Evolutionary conservation across 2,888 invertebrate genomes (phyloP).

Genomic region (Acrobasis repandana): DNA sequence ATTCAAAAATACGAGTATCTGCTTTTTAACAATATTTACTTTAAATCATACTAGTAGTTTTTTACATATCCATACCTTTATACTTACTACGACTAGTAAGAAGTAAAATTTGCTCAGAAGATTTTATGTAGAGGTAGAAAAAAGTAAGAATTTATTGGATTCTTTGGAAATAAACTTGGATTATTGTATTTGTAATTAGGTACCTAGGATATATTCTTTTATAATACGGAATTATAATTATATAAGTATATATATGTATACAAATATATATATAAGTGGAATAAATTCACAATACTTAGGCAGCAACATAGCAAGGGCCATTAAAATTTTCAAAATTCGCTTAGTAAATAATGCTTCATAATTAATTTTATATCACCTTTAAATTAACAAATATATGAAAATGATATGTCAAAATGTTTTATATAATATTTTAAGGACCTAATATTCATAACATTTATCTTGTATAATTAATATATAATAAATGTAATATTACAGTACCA

Average conservation of each 20-base stretch:
- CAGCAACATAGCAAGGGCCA: conserved; percentile 22
- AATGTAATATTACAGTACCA: conserved; percentile 23
- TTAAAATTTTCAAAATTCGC: conserved; percentile 26
- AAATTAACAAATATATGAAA: conserved; percentile 59
- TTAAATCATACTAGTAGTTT: too few species aligned
- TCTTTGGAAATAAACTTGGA: not conserved
- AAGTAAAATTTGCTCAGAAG: too few species aligned
- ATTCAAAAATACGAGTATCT: too few species aligned
- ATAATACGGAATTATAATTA: conserved; percentile 2
- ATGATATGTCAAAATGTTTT: conserved; percentile 66
- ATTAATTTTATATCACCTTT: conserved; percentile 46
- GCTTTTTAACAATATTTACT: too few species aligned
- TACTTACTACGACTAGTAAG: too few species aligned
- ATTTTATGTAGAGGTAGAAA: too few species aligned
- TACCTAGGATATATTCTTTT: conserved; percentile 1
- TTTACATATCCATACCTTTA: too few species aligned
- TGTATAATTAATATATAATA: conserved; percentile 26
- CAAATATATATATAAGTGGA: conserved; percentile 1
- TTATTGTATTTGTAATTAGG: not conserved
- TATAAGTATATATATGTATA: conserved; percentile 1
- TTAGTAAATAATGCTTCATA: conserved; percentile 33
- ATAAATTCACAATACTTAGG: conserved; percentile 18
- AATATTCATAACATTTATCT: conserved; percentile 24
- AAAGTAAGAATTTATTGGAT: too few species aligned
- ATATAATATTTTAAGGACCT: conserved; percentile 30